Conservation (phyloP, 2,113 vertebrate genomes). For the Anser cygnoides region DNA sequence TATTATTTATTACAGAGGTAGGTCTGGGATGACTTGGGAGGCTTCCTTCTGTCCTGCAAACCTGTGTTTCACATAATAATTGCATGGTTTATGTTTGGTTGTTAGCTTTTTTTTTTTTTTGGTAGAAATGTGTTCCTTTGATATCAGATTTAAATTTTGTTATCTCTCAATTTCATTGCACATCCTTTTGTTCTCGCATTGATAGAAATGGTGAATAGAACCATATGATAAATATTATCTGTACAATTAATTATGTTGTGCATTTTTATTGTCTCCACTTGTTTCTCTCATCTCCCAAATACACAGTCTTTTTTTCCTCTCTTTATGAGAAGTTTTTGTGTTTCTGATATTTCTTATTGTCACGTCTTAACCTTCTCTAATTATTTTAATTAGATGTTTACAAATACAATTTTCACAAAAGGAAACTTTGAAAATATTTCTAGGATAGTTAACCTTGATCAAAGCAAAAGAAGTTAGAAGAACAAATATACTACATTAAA, state of each 20-base stretch:
- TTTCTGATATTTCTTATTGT: conserved; percentile 21
- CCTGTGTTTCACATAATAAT: neutral
- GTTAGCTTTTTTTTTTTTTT: fast-evolving
- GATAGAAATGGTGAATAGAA: conserved; percentile 29
- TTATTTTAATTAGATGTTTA: conserved; percentile 55
- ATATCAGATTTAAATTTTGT: conserved; percentile 29
- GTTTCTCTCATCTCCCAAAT: conserved; percentile 48
- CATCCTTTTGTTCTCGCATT: conserved; percentile 29
- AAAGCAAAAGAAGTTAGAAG: neutral
- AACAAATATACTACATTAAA: conserved; percentile 7
- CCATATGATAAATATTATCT: neutral
- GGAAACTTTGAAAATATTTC: conserved; percentile 15
- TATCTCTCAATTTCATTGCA: conserved; percentile 33
- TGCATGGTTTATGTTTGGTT: neutral
- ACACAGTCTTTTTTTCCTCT: neutral
- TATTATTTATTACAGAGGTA: neutral
- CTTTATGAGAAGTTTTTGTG: conserved; percentile 5
- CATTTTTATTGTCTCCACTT: neutral
- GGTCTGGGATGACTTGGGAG: neutral
- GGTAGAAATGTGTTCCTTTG: conserved; percentile 6
- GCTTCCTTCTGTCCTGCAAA: neutral
- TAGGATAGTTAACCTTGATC: conserved; percentile 31
- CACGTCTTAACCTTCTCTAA: neutral
- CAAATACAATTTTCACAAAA: neutral
- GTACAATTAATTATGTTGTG: conserved; percentile 24